Evolutionary conservation across 2,113 vertebrate species (phyloP).

Genomic region (Hylia prasina): DNA sequence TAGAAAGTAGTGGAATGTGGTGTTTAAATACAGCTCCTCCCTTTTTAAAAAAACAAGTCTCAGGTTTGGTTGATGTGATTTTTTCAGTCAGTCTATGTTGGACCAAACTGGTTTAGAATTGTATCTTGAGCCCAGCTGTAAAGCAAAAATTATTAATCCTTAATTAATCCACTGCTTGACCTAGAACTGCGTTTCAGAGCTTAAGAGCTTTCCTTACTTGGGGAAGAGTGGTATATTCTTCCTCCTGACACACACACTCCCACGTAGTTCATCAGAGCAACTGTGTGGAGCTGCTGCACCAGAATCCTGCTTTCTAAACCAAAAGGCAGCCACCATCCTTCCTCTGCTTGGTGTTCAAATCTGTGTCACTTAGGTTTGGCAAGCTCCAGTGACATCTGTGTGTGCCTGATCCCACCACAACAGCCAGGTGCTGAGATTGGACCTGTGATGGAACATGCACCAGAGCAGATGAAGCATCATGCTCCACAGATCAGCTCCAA

Average conservation of each 20-base stretch:
- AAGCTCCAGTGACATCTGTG: not conserved
- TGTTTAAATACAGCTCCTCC: not conserved
- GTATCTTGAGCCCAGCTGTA: not conserved
- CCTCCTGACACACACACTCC: not conserved
- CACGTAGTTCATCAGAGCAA: not conserved
- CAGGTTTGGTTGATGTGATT: not conserved
- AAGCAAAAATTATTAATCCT: not conserved
- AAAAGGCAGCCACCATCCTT: not conserved
- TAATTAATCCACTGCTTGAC: not conserved
- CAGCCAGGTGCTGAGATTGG: not conserved
- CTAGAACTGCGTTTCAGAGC: not conserved
- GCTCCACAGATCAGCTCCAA: not conserved
- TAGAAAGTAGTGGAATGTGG: fast-evolving
- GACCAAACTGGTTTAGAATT: not conserved
- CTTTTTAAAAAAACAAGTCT: not conserved
- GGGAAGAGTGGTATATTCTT: not conserved
- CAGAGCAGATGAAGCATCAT: not conserved
- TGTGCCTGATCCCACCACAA: not conserved
- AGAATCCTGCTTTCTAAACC: not conserved
- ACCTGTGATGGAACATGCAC: not conserved
- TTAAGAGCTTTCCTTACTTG: not conserved
- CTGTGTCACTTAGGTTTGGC: not conserved
- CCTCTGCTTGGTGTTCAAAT: not conserved
- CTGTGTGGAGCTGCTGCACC: not conserved
- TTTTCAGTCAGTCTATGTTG: not conserved